A percentile compares a stretch with the other conserved stretches of the same genome.
phyloP scores from a whole-genome alignment of 2,888 invertebrate species.

The Gymnoscelis rufifasciata region DNA sequence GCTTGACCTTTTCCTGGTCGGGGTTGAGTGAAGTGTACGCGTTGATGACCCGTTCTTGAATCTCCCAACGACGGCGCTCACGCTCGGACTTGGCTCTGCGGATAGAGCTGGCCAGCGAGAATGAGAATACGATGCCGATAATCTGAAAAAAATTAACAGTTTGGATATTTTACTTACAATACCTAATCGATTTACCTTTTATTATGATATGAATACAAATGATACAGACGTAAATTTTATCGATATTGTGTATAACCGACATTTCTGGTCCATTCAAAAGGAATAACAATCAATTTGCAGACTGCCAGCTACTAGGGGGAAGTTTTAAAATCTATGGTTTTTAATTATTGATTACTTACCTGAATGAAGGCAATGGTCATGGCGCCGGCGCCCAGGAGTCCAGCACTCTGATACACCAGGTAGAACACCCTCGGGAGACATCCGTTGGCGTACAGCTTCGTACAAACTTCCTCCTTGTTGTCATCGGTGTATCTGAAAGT shows the following conservation, averaged over 20 bases:
- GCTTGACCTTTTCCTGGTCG: constrained; percentile 54
- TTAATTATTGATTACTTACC: constrained; percentile 54
- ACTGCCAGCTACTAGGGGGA: not conserved
- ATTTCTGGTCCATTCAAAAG: too few relatives aligned
- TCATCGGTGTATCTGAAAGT: constrained; percentile 24
- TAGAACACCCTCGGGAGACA: constrained; percentile 81
- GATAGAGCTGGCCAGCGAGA: constrained; percentile 92
- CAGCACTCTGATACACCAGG: constrained; percentile 84
- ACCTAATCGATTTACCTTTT: too few relatives aligned
- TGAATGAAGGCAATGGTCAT: constrained; percentile 89
- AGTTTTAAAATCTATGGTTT: not conserved
- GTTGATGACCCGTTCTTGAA: constrained; percentile 79
- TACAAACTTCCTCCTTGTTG: constrained; percentile 47
- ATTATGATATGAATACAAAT: too few relatives aligned
- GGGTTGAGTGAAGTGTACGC: constrained; percentile 69
- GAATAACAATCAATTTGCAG: too few relatives aligned
- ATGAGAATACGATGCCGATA: constrained; percentile 92
- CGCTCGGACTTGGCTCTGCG: constrained; percentile 86
- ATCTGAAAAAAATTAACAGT: too few relatives aligned
- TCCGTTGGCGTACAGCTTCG: constrained; percentile 72
- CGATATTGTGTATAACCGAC: too few relatives aligned
- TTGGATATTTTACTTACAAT: too few relatives aligned
- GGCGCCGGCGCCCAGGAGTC: constrained; percentile 85
- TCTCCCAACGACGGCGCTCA: constrained; percentile 84
- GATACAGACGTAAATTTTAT: too few relatives aligned